phyloP scores from a whole-genome alignment of 1,140 invertebrate genomes.

The Zaprionus capensis region DNA sequence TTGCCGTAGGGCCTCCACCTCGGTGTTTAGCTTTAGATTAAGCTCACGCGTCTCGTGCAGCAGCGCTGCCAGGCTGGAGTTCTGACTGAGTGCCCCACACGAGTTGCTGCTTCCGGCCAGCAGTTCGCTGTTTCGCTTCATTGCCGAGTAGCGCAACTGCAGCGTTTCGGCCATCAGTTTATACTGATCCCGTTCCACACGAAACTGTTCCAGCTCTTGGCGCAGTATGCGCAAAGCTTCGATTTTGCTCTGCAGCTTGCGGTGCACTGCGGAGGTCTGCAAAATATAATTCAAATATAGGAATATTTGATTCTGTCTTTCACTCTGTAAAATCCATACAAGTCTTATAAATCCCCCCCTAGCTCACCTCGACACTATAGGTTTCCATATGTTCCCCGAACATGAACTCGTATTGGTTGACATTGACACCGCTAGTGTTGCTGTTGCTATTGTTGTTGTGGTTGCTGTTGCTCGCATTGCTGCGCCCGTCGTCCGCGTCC shows the following conservation, averaged over 20 bases:
- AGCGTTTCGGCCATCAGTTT: slow-evolving; percentile 93
- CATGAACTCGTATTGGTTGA: slow-evolving; percentile 47
- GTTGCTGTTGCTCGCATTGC: slow-evolving; percentile 22
- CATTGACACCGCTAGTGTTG: slow-evolving; percentile 59
- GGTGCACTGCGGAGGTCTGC: slow-evolving; percentile 87
- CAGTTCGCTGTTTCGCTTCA: slow-evolving; percentile 84
- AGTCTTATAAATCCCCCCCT: background rate
- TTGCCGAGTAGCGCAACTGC: slow-evolving; percentile 87
- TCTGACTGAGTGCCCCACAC: slow-evolving; percentile 63
- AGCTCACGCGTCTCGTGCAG: slow-evolving; percentile 87
- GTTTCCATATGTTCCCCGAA: slow-evolving; percentile 49
- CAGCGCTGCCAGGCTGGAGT: slow-evolving; percentile 77
- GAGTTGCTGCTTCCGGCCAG: slow-evolving; percentile 34
- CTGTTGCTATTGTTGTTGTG: slow-evolving; percentile 9
- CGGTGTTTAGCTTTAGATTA: slow-evolving; percentile 88
- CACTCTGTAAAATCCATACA: background rate
- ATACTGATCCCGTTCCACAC: slow-evolving; percentile 91
- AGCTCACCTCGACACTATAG: slow-evolving; percentile 71
- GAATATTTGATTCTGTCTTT: background rate
- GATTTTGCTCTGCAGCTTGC: slow-evolving; percentile 92
- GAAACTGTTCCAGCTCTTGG: slow-evolving; percentile 91
- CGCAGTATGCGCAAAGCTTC: slow-evolving; percentile 91
- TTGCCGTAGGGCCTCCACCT: slow-evolving; percentile 89
- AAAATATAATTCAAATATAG: background rate
- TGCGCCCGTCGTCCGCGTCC: slow-evolving; percentile 39